Evolutionary conservation across 2,888 invertebrate genomes (phyloP), one percentile per base, ranked within the genome.

Genomic region (Gastrophysa polygoni): DNA sequence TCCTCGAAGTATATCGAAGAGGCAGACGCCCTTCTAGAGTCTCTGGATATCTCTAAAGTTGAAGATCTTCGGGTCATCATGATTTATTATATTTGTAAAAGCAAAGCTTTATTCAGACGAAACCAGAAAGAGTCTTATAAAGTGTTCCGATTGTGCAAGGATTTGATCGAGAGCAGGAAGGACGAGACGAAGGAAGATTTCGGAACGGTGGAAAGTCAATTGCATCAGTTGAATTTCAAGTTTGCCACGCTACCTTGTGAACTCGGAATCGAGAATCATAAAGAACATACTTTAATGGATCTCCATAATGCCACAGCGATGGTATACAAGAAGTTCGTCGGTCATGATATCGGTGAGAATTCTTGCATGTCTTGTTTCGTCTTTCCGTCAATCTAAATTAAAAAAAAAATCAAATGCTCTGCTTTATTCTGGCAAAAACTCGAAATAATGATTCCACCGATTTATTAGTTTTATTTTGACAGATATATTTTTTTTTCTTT

Each of bases 71-170:
- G 66, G 57, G 32, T 60, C 24, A 6, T 66, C 11, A 38, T 67
- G n/a, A 65, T 62, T 14, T 72, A 68, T 47, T 61, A 69, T 24
- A 59, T 70, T 18, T 65, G 56, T 43, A 72, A 70, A 60, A 59
- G 68, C 14, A 72, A 67, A 50, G 68, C 63, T 6, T 63, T 62
- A 24, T 59, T 70, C 32, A 62, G 66, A 52, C 55, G 49, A 0
- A 57, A 70, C 47, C 49, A 50, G n/a, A 28, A 64, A 14, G 56
- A 55, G 32, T 71, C 76, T 14, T 66, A 70, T 56, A 44, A 66
- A 50, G 62, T 66, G 14, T 76, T 71, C 59, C 47, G 69, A 51
- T 65, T 57, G 54, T 75, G 74, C 4, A 58, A 66, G 38, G 44
- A 63, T 6, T 61, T 68, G 52, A 71, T 69, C 14, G 38, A 62